phyloP scores from a whole-genome alignment of 2,797 vertebrate genomes.

The Macropodus opercularis region DNA sequence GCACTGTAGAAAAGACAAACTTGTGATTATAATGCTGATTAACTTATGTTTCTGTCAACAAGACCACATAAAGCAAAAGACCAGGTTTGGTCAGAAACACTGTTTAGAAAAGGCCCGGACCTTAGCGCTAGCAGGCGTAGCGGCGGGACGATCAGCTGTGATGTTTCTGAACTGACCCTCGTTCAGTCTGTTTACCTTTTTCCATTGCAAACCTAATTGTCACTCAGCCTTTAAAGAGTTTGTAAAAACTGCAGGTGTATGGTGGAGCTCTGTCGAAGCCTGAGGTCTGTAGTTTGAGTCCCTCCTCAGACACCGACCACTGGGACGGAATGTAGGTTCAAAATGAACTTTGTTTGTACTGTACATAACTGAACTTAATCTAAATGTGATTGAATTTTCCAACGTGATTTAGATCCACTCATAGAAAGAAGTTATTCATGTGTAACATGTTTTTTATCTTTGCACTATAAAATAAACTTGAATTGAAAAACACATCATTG shows the following conservation, averaged over 20 bases:
- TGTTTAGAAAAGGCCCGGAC: too few relatives aligned
- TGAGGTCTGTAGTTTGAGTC: conserved; percentile 7
- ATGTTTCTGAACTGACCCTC: too few relatives aligned
- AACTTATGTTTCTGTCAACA: too few relatives aligned
- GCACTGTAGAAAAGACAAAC: conserved; percentile 21
- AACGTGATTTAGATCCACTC: conserved; percentile 26
- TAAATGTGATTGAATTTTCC: conserved; percentile 57
- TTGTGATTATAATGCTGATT: background rate
- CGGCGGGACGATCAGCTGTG: too few relatives aligned
- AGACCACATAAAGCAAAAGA: too few relatives aligned
- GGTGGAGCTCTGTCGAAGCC: background rate
- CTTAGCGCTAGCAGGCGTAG: too few relatives aligned
- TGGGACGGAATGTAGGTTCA: conserved; percentile 66
- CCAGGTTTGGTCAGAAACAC: too few relatives aligned
- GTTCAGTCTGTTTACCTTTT: too few relatives aligned
- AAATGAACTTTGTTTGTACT: conserved; percentile 59
- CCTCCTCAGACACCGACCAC: conserved; percentile 11
- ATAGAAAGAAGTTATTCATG: conserved; percentile 45
- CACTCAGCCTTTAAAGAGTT: too few relatives aligned
- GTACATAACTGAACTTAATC: conserved; percentile 50
- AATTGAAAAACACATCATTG: conserved; percentile 46
- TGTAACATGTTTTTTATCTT: conserved; percentile 73
- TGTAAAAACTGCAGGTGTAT: background rate
- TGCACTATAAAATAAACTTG: conserved; percentile 82
- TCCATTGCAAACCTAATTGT: too few relatives aligned